Conservation (phyloP, 2,888 invertebrate species). For the Pedicia rivosa region DNA sequence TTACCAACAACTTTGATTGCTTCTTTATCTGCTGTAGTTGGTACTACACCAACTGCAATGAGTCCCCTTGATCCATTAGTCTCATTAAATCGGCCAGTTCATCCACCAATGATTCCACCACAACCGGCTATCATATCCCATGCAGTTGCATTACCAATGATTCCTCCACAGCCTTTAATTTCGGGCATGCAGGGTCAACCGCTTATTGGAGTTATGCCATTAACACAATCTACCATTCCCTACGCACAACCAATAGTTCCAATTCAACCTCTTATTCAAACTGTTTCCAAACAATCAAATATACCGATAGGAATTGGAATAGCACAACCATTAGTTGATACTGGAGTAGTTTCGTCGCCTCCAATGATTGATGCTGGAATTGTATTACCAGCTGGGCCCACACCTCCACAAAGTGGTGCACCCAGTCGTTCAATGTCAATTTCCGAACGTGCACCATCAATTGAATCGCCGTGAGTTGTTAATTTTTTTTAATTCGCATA, state of each 20-base stretch:
- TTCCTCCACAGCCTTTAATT: slow-evolving; percentile 16
- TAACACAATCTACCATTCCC: slow-evolving; percentile 6
- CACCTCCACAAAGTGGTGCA: slow-evolving; percentile 29
- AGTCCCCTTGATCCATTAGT: slow-evolving; percentile 26
- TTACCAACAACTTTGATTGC: slow-evolving; percentile 63
- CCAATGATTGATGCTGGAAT: neutral
- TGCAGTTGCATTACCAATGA: slow-evolving; percentile 10
- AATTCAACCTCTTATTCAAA: slow-evolving; percentile 11
- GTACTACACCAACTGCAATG: slow-evolving; percentile 25
- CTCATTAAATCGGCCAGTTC: slow-evolving; percentile 9
- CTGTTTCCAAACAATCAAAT: slow-evolving; percentile 15
- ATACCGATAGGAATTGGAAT: slow-evolving; percentile 10
- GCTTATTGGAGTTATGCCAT: slow-evolving; percentile 1
- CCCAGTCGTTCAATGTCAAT: slow-evolving; percentile 30
- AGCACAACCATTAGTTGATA: neutral
- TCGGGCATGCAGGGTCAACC: slow-evolving; percentile 15
- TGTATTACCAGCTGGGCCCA: slow-evolving; percentile 19
- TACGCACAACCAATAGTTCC: slow-evolving; percentile 5
- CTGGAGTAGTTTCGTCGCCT: neutral
- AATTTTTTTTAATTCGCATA: too few relatives aligned
- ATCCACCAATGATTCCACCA: slow-evolving; percentile 8
- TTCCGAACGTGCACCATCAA: slow-evolving; percentile 39
- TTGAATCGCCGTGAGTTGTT: slow-evolving; percentile 36
- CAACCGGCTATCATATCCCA: slow-evolving; percentile 7
- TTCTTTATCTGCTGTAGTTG: slow-evolving; percentile 43